These are phyloP conservation scores for Caenorhabditis imperialis DNA, from an alignment of 2,888 invertebrate species.

Conservation along the genomic window DNA sequence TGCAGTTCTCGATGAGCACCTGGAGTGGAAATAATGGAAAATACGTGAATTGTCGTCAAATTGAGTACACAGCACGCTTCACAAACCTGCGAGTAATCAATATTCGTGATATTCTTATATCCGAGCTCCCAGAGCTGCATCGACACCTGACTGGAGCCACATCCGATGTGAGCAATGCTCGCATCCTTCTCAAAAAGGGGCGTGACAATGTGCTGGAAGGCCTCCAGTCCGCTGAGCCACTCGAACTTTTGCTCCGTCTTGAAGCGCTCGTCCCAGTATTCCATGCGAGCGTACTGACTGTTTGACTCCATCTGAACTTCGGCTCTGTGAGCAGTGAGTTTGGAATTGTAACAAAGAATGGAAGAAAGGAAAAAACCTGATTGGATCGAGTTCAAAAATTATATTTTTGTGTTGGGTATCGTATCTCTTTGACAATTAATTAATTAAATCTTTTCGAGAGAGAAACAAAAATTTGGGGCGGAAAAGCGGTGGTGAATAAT, in stretches of 20 bases:
- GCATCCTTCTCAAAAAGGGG: slow-evolving; percentile 44
- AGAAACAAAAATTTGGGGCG: neutral
- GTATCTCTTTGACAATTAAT: neutral
- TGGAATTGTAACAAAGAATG: neutral
- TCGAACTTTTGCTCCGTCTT: slow-evolving; percentile 66
- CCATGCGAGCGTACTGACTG: slow-evolving; percentile 62
- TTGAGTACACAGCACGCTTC: neutral
- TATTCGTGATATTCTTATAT: slow-evolving; percentile 79
- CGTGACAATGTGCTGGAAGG: slow-evolving; percentile 58
- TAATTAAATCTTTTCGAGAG: neutral
- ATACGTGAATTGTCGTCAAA: neutral
- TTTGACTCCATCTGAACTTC: slow-evolving; percentile 67
- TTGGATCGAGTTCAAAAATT: too few relatives aligned
- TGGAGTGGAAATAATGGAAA: too few relatives aligned
- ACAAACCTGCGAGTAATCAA: slow-evolving; percentile 79
- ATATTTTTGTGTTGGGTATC: slow-evolving; percentile 2
- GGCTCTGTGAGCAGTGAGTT: too few relatives aligned
- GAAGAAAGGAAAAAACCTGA: neutral
- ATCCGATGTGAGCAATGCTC: slow-evolving; percentile 78
- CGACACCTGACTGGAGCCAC: slow-evolving; percentile 80
- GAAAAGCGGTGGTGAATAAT: slow-evolving; percentile 7
- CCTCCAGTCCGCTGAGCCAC: slow-evolving; percentile 66
- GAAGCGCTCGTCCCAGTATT: slow-evolving; percentile 71
- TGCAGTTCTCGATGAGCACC: slow-evolving; percentile 47
- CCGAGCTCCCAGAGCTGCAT: slow-evolving; percentile 79